Conservation (phyloP, 2,113 vertebrate species). For the Gasterosteus nipponicus region DNA sequence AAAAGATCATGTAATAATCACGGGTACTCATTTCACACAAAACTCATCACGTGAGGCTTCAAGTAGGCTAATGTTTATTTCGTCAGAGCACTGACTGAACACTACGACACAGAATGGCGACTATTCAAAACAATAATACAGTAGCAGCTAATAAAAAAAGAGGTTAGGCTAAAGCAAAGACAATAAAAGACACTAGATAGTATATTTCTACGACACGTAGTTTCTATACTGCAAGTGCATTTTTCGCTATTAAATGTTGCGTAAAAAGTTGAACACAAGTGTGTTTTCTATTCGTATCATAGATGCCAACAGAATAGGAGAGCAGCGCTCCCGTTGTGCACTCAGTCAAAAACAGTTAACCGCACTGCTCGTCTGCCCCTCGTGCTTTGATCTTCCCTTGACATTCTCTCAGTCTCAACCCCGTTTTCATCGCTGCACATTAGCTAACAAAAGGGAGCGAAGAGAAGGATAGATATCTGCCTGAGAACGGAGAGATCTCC, state of each 20-base stretch:
- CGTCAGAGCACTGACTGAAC: too few species aligned
- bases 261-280: neutral
- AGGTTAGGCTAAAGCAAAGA: too few species aligned
- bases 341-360: constrained; percentile 66
- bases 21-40: neutral
- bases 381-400: constrained; percentile 73
- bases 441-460: constrained; percentile 69
- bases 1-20: neutral
- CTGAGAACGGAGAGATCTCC: constrained; percentile 67
- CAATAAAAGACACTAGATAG: too few species aligned
- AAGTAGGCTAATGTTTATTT: neutral
- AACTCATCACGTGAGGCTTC: neutral
- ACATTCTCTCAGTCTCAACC: constrained; percentile 69
- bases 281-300: constrained; percentile 16
- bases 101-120: neutral
- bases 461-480: constrained; percentile 61
- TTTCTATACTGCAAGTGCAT: neutral
- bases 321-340: constrained; percentile 44
- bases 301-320: constrained; percentile 22
- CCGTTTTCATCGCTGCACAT: constrained; percentile 65
- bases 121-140: neutral
- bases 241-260: neutral
- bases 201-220: too few species aligned
- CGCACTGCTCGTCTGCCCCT: constrained; percentile 48
- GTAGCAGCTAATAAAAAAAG: neutral